Base-by-base conservation (phyloP, 2,797 vertebrate species). In the Selene dorsalis region DNA sequence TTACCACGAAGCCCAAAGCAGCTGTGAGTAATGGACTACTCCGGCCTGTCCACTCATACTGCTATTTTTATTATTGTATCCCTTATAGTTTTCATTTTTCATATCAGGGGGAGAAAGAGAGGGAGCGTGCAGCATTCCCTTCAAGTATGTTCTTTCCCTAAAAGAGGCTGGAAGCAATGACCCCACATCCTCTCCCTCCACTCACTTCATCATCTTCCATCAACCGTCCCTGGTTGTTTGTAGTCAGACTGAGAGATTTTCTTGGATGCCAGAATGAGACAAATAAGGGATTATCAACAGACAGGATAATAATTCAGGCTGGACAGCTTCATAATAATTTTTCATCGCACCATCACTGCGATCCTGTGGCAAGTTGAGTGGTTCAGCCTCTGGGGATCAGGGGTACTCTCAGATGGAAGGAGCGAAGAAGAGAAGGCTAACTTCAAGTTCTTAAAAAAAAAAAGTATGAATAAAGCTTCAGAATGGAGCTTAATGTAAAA, bases 41-140 rank as follows among this genome's bases (percentile, higher is more conserved):
- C 92, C 70, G 92, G 91, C 90, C 94, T 94, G 95, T 95, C 94
- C 94, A 95, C 94, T 95, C 94, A 89, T 91, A 92, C 90, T 92
- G 94, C 94, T 95, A 95, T 95, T 95, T 95, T 95, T 95, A 95
- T 95, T 95, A 95, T 94, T 93, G 93, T 95, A 92, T 94, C 85
- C 93, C 91, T 94, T 92, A 94, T 93, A 93, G 92, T 93, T 95
- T 95, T 93, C 94, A 95, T 95, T 95, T 95, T 94, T 95, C 94
- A 95, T 91, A 93, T 92, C 69, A 74, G 65, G 24, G 58, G 45
- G 60, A 8, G 59, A 59, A 43, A 61, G 66, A 55, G 39, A 69
- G 61, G 69, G 73, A 68, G 68, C 7, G 28, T 65, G 63, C 64
- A 80, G 69, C 58, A 24, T 84, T 89, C 70, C 73, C 83, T 87